Conservation (phyloP, 1,140 invertebrate species). For the Ceratosolen solmsi region DNA sequence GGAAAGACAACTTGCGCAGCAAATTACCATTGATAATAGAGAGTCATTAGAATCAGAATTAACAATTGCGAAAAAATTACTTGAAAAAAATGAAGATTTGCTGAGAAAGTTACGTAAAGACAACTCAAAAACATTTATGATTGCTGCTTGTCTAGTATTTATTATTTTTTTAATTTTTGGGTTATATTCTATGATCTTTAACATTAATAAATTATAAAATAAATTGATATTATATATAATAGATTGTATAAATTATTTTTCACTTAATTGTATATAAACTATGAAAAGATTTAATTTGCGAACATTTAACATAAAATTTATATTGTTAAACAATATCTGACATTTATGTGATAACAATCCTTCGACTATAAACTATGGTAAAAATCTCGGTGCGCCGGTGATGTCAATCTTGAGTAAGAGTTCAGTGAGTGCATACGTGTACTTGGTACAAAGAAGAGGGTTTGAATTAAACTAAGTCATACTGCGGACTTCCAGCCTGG, state of each 20-base stretch:
- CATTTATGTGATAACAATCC: slow-evolving; percentile 4
- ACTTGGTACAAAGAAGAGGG: slow-evolving; percentile 39
- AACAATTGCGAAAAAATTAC: slow-evolving; percentile 60
- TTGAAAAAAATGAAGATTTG: slow-evolving; percentile 63
- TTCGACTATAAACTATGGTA: slow-evolving; percentile 30
- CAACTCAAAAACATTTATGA: slow-evolving; percentile 66
- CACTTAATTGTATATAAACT: slow-evolving; percentile 37
- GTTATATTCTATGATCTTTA: slow-evolving; percentile 58
- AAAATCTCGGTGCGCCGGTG: slow-evolving; percentile 25
- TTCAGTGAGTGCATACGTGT: not conserved
- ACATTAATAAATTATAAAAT: slow-evolving; percentile 37
- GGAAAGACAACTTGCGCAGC: slow-evolving; percentile 63
- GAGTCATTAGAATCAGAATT: slow-evolving; percentile 66
- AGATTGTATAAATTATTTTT: slow-evolving; percentile 49
- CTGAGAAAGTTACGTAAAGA: slow-evolving; percentile 60
- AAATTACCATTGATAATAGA: slow-evolving; percentile 61
- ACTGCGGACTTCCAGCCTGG: slow-evolving; percentile 79
- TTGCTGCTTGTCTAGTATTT: slow-evolving; percentile 63
- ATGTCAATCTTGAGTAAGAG: not conserved
- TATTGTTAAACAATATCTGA: slow-evolving; percentile 39
- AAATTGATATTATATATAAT: slow-evolving; percentile 15
- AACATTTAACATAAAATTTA: slow-evolving; percentile 43
- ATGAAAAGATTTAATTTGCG: slow-evolving; percentile 40
- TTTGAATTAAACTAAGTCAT: slow-evolving; percentile 75
- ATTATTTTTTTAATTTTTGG: slow-evolving; percentile 63